Evolutionary conservation across 92 coral and sea anemone genomes (phyloP), one percentile per base, ranked within the genome.

Genomic region (Bergia puertoricense): DNA sequence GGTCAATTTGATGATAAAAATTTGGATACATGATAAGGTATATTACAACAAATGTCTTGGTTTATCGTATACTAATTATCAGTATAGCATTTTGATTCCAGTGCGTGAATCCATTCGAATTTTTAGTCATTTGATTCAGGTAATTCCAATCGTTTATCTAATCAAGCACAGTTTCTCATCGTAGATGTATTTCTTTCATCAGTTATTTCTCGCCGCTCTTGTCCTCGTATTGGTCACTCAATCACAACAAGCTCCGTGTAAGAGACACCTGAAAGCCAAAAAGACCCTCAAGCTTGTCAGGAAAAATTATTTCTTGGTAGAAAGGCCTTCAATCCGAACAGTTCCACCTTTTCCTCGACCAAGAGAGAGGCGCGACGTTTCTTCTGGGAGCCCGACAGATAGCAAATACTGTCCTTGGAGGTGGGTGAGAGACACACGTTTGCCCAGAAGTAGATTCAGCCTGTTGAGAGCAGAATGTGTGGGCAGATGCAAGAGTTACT

Each of bases 341-440:
- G 40, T 74, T 7, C 38, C 9, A 38, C 30, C 74, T 0, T 74
- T 74, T 74, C 78, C 78, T 1, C 18, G 20, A 38, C 78, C 37
- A 11, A 38, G 38, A 74, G 39, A 38, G 9, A 74, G 16, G 15
- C 78, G 78, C 6, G 78, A 74, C 78, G 78, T 41, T 6, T 30
- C 40, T 74, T 74, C 78, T 38, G 40, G 46, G 20, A 41, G 78
- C 18, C 78, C 78, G 15, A 74, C 22, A 38, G 43, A 39, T 18
- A 74, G 78, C 78, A 37, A 38, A 30, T 74, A 30, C 78, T 74
- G 78, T 20, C 78, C 78, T 11, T 74, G 78, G 78, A 74, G 78
- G 43, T 74, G 78, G 78, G 78, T 74, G 4, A 74, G 43, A 74
- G 78, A 74, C 78, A 74, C 78, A 8, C 10, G 78, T 74, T 74